A percentile compares a stretch with the other conserved stretches of the same genome.
Conservation (phyloP, 2,113 vertebrate species). For the Ranitomeya variabilis region DNA sequence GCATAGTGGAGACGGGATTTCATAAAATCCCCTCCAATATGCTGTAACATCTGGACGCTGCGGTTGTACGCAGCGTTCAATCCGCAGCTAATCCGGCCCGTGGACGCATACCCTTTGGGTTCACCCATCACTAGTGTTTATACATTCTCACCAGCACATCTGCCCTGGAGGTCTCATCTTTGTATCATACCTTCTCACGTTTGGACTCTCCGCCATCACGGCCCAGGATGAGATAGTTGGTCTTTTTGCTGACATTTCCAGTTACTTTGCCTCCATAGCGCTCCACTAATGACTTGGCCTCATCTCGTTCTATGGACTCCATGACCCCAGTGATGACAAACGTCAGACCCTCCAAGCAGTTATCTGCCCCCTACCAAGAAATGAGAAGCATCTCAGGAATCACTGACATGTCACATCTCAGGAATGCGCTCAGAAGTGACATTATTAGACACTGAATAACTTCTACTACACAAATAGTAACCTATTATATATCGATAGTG, state of each 20-base stretch:
- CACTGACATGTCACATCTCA: conserved; percentile 44
- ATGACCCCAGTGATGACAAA: conserved; percentile 95
- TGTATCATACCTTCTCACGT: conserved; percentile 82
- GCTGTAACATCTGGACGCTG: too few species aligned
- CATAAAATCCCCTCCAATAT: too few species aligned
- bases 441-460: not conserved
- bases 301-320: conserved; percentile 94
- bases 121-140: too few species aligned
- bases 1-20: too few species aligned
- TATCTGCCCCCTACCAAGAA: conserved; percentile 87
- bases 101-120: too few species aligned
- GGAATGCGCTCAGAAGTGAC: conserved; percentile 47
- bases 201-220: conserved; percentile 89
- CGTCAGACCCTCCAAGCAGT: conserved; percentile 92
- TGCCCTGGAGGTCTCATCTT: not conserved
- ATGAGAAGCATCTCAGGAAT: conserved; percentile 44
- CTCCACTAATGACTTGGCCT: conserved; percentile 89
- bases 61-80: too few species aligned
- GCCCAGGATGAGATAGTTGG: conserved; percentile 90
- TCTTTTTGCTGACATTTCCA: conserved; percentile 93
- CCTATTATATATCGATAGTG: not conserved
- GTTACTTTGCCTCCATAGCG: conserved; percentile 96
- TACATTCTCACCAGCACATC: not conserved
- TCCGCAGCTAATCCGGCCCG: too few species aligned
- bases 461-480: not conserved